These are phyloP conservation scores for Varanus salvator DNA, from an alignment of 2,113 vertebrate genomes.

Conservation along the genomic window DNA sequence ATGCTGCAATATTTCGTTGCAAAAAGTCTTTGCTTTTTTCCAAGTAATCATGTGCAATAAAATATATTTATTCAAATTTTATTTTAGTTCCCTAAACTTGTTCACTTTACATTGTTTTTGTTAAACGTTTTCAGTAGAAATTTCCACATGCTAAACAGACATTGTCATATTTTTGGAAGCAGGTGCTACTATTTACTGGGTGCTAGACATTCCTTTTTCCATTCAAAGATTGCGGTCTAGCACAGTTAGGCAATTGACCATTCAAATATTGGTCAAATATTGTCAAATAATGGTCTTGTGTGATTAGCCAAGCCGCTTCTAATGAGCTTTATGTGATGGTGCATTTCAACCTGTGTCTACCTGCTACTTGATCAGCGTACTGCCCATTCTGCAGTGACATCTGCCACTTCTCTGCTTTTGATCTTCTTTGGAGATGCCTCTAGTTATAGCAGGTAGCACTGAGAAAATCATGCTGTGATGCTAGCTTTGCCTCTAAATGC, in stretches of 20 bases:
- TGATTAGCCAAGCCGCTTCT: neutral
- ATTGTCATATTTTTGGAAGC: slow-evolving; percentile 60
- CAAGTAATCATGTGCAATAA: slow-evolving; percentile 58
- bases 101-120: slow-evolving; percentile 19
- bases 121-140: slow-evolving; percentile 20
- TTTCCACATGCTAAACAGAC: slow-evolving; percentile 42
- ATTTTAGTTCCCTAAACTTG: slow-evolving; percentile 17
- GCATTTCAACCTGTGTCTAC: neutral
- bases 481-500: neutral
- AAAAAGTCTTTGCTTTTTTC: slow-evolving; percentile 54
- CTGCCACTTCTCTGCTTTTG: neutral
- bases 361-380: neutral
- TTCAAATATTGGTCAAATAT: neutral
- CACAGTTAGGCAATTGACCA: neutral
- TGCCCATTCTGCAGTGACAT: neutral
- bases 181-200: slow-evolving; percentile 56
- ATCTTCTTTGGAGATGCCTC: neutral
- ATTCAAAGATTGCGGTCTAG: slow-evolving; percentile 49
- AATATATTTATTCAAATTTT: slow-evolving; percentile 62
- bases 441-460: neutral
- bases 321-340: neutral
- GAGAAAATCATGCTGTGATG: neutral
- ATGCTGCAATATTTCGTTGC: slow-evolving; percentile 30
- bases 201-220: slow-evolving; percentile 37
- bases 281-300: slow-evolving; percentile 8